phyloP scores from a whole-genome alignment of 2,113 vertebrate genomes.

The Pollachius pollachius region DNA sequence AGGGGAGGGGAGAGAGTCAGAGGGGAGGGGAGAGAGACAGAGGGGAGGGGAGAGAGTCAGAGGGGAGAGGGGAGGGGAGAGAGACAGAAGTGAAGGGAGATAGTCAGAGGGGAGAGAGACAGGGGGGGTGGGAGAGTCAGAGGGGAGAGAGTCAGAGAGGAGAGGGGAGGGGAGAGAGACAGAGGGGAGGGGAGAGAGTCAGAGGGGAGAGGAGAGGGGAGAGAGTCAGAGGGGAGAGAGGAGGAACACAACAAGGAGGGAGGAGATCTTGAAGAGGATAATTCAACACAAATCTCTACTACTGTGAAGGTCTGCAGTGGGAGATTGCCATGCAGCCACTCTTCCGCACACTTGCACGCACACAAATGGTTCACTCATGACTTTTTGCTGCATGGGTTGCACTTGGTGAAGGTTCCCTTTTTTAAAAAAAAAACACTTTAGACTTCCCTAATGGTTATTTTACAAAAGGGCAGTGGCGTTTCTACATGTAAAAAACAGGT shows the following conservation, averaged over 20 bases:
- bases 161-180: neutral
- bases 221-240: no score
- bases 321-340: neutral
- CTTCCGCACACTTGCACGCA: neutral
- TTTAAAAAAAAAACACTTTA: no score
- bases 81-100: neutral
- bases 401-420: no score
- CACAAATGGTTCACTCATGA: neutral
- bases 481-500: no score
- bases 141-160: neutral
- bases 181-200: neutral
- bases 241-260: neutral
- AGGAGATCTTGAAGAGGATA: neutral
- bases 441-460: no score
- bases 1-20: neutral
- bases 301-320: neutral
- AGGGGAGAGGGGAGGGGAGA: no score
- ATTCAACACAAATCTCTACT: neutral
- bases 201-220: neutral
- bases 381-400: no score
- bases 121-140: neutral
- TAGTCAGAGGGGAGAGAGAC: no score
- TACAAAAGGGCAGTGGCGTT: no score
- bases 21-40: neutral
- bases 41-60: no score